Base-by-base conservation (phyloP, 2,888 invertebrate genomes). In the Athalia rosae region DNA sequence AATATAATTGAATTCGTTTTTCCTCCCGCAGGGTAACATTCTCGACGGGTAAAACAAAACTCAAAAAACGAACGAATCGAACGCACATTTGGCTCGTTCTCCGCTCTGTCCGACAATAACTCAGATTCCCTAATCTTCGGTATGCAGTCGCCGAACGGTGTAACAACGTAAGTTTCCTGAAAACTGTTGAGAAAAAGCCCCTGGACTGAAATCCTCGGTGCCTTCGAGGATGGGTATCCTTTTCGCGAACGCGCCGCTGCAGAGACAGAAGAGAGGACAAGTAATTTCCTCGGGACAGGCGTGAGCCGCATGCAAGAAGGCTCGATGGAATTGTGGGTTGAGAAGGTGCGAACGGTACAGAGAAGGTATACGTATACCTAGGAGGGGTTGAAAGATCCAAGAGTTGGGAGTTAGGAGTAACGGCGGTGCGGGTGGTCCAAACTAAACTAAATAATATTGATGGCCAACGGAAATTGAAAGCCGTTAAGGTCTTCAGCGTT, bases 361-460 rank as follows among this genome's bases (percentile, higher is more conserved):
- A 50, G 67, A 9, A 71, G 56, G 28, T 28, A 28, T 28, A n/a
- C n/a, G n/a, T n/a, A 28, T 28, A 28, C 28, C 28, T 28, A 28
- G 28, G 28, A n/a, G n/a, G 28, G 28, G 28, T 28, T 28, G 28
- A 28, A 28, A 28, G 28, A 28, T 28, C 28, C 28, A 28, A 28
- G 28, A 28, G 28, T 28, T 28, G 28, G 28, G 53, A n/a, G 61
- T 4, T 13, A 15, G 8, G 61, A 80, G 84, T 28, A 28, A 28
- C 28, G 28, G 28, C 28, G 28, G 28, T 28, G 28, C 2, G 28
- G 28, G 82, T 82, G 83, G 85, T 83, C 87, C 85, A 85, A 88
- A 89, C 88, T 88, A 89, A 89, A 89, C 89, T 89, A 89, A 89
- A 89, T 89, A 89, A 89, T 89, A 89, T 89, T 89, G 89, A 89